Percentiles rank a stretch among this genome's conserved stretches.
Conservation (phyloP, 2,113 vertebrate species). For the Corythaeola cristata region DNA sequence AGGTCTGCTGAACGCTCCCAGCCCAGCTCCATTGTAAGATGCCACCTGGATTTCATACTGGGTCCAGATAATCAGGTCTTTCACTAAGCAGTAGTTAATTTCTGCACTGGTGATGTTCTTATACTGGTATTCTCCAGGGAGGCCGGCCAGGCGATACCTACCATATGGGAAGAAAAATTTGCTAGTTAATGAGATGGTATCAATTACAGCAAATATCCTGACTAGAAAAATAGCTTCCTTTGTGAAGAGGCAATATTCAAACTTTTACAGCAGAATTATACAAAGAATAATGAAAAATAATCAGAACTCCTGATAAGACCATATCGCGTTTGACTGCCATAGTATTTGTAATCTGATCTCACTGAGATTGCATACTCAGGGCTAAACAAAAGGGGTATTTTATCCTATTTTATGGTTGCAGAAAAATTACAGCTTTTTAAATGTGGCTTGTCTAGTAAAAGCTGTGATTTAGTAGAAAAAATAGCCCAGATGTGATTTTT, state of each 20-base stretch:
- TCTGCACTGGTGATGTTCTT: constrained; percentile 95
- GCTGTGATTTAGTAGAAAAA: constrained; percentile 33
- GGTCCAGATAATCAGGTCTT: constrained; percentile 96
- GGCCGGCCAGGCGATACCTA: constrained; percentile 93
- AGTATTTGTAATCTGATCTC: constrained; percentile 15
- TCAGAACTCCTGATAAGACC: constrained; percentile 19
- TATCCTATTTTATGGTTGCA: not conserved
- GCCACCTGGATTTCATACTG: constrained; percentile 99
- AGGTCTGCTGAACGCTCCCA: constrained; percentile 89
- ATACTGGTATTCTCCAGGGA: constrained; percentile 92
- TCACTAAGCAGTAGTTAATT: constrained; percentile 94
- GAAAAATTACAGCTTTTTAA: constrained; percentile 56
- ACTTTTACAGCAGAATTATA: not conserved
- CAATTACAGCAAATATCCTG: not conserved
- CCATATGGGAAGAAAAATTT: not conserved
- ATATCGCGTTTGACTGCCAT: not conserved
- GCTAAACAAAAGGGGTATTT: constrained; percentile 13
- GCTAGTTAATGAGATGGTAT: not conserved
- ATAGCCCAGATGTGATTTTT: constrained; percentile 25
- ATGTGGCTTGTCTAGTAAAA: constrained; percentile 9
- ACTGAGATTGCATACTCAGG: not conserved
- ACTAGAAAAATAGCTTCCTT: not conserved
- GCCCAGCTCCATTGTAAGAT: constrained; percentile 90
- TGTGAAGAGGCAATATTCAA: not conserved
- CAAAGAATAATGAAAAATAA: not conserved